Base-by-base conservation (phyloP, 2,797 vertebrate species). In the Chanos chanos region DNA sequence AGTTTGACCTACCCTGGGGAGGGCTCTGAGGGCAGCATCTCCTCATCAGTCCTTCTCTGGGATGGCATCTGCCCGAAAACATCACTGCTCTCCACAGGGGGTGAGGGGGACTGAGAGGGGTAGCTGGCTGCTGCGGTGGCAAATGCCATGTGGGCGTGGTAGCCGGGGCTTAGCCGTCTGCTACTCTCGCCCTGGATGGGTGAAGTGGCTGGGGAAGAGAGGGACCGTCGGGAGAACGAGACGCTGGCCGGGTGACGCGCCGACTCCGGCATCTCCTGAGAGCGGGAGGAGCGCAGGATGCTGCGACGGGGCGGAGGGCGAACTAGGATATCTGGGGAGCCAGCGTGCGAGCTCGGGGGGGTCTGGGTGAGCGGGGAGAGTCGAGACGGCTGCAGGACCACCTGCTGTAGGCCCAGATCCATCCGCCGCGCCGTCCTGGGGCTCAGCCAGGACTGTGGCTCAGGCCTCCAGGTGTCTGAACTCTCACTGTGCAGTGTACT, bases 321-420 rank as follows among this genome's bases (percentile, higher is more conserved):
- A 57, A 94, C 92, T 0, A 96, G 85, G 59, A 98, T 94, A 87
- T 99, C 96, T 0, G 96, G 95, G 54, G 97, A 98, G 84, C 93
- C 94, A 21, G 94, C 94, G 52, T 92, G 92, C 83, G 96, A 96
- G 86, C 94, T 97, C 75, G 97, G 91, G 72, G 97, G 96, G 64
- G 96, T 99, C 87, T 99, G 96, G 82, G 95, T 96, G 76, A 99
- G 92, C 63, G 97, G 97, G 67, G 96, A 98, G 78, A 99, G 95
- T 75, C 94, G 90, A 0, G 97, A 98, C 61, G 96, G 96, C 85
- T 96, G 96, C 82, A 99, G 94, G 81, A 99, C 95, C 90, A 98
- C 92, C 73, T 97, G 96, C 89, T 96, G 94, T 86, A 96, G 91
- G 90, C 92, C 90, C 83, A 94, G 94, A 85, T 98, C 97, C 51